Conservation (phyloP, 2,113 vertebrate genomes). For the Cinclus cinclus region DNA sequence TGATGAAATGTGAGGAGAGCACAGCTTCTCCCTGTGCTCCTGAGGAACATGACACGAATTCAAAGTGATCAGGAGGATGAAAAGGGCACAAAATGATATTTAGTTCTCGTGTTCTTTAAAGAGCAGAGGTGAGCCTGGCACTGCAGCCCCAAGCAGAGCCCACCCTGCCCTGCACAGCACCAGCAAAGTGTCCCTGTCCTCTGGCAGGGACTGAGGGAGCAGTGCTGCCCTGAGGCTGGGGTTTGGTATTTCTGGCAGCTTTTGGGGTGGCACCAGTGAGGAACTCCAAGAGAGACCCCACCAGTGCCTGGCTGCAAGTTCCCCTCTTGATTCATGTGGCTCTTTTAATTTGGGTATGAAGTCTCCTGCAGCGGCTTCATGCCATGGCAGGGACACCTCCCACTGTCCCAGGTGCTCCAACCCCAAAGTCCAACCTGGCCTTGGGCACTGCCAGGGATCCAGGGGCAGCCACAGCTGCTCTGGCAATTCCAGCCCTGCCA, state of each 20-base stretch:
- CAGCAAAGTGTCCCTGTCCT: not conserved
- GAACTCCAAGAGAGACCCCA: too few species aligned
- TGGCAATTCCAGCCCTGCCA: not conserved
- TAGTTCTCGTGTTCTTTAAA: not conserved
- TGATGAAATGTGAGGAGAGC: not conserved
- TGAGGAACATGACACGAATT: not conserved
- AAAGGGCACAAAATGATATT: not conserved
- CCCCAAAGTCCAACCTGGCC: not conserved
- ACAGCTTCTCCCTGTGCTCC: not conserved
- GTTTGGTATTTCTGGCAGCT: not conserved
- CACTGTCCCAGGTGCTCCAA: not conserved
- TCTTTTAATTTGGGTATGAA: not conserved
- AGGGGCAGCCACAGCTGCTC: not conserved
- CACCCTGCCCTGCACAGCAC: not conserved
- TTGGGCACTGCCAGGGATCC: not conserved
- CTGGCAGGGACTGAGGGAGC: not conserved
- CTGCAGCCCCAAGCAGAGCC: not conserved
- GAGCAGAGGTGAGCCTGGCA: not conserved
- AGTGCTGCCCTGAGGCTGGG: not conserved
- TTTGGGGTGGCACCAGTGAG: not conserved
- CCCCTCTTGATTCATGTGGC: accelerated
- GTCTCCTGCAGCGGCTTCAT: accelerated
- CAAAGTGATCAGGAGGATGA: not conserved
- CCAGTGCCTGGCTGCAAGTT: not conserved
- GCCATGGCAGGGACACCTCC: not conserved